These are phyloP conservation scores for Hystrix cristata DNA, from an alignment of 2,113 vertebrate species.

Conservation along the genomic window DNA sequence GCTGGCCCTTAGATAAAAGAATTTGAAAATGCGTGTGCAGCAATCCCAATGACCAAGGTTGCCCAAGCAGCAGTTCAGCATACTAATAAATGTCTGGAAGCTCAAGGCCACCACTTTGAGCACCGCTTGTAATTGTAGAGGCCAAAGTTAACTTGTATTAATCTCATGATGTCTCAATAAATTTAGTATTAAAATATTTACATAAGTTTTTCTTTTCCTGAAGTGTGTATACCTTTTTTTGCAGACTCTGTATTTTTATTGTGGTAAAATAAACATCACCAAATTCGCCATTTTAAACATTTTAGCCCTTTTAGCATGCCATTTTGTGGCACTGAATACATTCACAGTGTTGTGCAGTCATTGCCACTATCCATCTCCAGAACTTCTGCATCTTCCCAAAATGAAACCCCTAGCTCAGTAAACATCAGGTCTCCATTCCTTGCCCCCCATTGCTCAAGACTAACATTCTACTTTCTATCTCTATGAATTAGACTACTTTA, in stretches of 20 bases:
- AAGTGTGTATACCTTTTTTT: neutral
- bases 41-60: neutral
- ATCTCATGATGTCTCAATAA: neutral
- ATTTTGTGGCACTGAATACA: neutral
- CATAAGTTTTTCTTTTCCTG: neutral
- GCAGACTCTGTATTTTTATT: neutral
- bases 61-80: neutral
- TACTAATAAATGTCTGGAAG: neutral
- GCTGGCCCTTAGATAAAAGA: neutral
- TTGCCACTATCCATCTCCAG: neutral
- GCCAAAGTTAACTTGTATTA: neutral
- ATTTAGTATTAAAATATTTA: neutral
- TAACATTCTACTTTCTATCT: neutral
- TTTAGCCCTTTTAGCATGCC: neutral
- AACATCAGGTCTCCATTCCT: neutral
- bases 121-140: neutral
- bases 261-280: neutral
- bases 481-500: neutral
- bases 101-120: neutral
- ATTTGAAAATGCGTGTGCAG: neutral
- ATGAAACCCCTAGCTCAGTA: neutral
- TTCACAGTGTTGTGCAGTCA: neutral
- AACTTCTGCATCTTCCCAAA: conserved; percentile 4
- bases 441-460: neutral
- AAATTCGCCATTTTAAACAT: neutral